phyloP scores from a whole-genome alignment of 2,888 invertebrate species.

The Frankliniella fusca region DNA sequence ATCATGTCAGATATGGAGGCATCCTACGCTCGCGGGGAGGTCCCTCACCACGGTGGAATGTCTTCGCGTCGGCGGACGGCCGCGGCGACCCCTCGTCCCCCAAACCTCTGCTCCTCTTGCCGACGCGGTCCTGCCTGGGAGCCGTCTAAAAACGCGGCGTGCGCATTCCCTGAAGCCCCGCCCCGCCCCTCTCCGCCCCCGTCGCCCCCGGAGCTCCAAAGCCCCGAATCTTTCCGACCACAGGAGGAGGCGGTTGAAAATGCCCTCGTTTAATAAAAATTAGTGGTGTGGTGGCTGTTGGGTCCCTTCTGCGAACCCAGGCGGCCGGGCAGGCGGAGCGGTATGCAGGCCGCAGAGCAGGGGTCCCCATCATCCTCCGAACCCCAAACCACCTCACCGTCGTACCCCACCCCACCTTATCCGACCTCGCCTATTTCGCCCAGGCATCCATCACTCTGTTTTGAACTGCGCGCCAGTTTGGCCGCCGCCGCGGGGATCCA shows the following conservation, averaged over 20 bases:
- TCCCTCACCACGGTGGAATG: background rate
- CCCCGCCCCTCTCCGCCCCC: background rate
- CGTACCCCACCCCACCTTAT: background rate
- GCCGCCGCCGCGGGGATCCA: no score
- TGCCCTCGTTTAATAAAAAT: no score
- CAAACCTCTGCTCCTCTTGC: background rate
- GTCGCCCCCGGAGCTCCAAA: background rate
- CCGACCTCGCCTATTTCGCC: background rate
- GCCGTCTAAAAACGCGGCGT: background rate
- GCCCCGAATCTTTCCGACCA: no score
- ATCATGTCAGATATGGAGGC: no score
- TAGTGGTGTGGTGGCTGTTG: no score
- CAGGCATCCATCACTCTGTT: no score
- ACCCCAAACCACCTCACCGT: background rate
- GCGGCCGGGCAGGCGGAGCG: no score
- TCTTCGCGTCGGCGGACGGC: background rate
- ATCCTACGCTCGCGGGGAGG: no score
- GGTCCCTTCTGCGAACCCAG: no score
- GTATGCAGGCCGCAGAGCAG: no score
- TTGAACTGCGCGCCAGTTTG: no score
- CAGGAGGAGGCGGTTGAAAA: no score
- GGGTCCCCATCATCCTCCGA: background rate
- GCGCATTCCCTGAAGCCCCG: background rate
- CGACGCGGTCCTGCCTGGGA: background rate
- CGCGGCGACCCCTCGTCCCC: background rate